These are phyloP conservation scores for Mythimna albipuncta DNA, from an alignment of 2,888 invertebrate species.

Conservation along the genomic window DNA sequence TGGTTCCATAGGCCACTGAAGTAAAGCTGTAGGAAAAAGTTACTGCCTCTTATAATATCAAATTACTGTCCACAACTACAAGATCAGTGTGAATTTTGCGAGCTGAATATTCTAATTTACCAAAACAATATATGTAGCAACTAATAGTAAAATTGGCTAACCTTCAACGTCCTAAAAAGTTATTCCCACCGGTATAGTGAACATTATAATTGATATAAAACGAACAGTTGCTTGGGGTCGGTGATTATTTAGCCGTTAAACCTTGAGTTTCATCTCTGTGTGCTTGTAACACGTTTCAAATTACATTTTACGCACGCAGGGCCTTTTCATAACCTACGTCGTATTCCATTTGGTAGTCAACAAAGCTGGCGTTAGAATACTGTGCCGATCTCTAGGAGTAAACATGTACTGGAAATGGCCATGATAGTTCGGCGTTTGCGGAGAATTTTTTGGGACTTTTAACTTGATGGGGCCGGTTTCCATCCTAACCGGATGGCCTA, in stretches of 20 bases:
- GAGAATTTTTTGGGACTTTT: background rate
- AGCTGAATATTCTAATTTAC: background rate
- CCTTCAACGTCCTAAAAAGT: slow-evolving; percentile 2
- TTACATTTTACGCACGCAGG: slow-evolving; percentile 71
- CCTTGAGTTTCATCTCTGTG: slow-evolving; percentile 45
- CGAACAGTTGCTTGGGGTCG: background rate
- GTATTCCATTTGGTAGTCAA: slow-evolving; percentile 74
- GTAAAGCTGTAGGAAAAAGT: too few relatives aligned
- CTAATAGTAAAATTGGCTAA: background rate
- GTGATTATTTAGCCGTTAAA: slow-evolving; percentile 22
- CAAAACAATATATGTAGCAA: background rate
- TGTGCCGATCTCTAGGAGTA: slow-evolving; percentile 56
- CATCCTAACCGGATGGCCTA: too few relatives aligned
- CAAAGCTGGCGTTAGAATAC: slow-evolving; percentile 66
- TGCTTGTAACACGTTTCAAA: slow-evolving; percentile 71
- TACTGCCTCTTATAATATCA: too few relatives aligned
- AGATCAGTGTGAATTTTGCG: background rate
- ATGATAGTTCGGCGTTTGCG: background rate
- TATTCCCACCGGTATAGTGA: too few relatives aligned
- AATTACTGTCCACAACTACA: background rate
- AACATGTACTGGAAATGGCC: slow-evolving; percentile 53
- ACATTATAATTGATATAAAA: slow-evolving; percentile 20
- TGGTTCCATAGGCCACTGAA: too few relatives aligned
- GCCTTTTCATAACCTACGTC: slow-evolving; percentile 72
- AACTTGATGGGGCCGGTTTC: too few relatives aligned